Percentiles rank a stretch among this genome's conserved stretches.
Conservation (phyloP, 64 coral and sea anemone genomes). For the Porites lutea region DNA sequence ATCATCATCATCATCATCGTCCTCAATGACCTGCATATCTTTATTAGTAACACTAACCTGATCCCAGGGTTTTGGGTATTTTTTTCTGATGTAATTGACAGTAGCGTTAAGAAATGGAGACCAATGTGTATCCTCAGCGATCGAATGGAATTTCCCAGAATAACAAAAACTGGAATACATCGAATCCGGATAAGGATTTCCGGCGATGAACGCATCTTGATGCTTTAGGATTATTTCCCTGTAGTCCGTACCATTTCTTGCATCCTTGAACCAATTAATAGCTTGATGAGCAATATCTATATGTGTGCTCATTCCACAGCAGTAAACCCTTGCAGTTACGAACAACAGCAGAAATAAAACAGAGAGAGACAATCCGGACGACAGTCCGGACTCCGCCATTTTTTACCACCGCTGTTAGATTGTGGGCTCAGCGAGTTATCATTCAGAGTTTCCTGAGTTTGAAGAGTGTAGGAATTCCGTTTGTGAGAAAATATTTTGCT, state of each 20-base stretch:
- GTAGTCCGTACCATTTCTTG: constrained; percentile 76
- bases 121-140: constrained; percentile 97
- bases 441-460: too few relatives aligned
- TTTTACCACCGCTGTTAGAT: not conserved
- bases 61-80: constrained; percentile 96
- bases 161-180: constrained; percentile 93
- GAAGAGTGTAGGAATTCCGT: too few relatives aligned
- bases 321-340: not conserved
- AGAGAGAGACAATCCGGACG: not conserved
- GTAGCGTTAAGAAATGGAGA: constrained; percentile 93
- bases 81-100: constrained; percentile 89
- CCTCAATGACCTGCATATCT: too few relatives aligned
- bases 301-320: constrained; percentile 91
- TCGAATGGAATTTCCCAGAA: constrained; percentile 69
- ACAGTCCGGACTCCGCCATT: not conserved
- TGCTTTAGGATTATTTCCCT: constrained; percentile 82
- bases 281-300: constrained; percentile 91
- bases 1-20: not conserved
- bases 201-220: constrained; percentile 90
- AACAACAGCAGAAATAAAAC: not conserved
- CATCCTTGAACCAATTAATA: constrained; percentile 81
- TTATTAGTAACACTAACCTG: constrained; percentile 50
- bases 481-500: too few relatives aligned
- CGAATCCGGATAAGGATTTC: constrained; percentile 89
- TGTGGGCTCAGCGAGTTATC: not conserved